phyloP scores from a whole-genome alignment of 1,140 invertebrate species.

The Theocolax elegans region DNA sequence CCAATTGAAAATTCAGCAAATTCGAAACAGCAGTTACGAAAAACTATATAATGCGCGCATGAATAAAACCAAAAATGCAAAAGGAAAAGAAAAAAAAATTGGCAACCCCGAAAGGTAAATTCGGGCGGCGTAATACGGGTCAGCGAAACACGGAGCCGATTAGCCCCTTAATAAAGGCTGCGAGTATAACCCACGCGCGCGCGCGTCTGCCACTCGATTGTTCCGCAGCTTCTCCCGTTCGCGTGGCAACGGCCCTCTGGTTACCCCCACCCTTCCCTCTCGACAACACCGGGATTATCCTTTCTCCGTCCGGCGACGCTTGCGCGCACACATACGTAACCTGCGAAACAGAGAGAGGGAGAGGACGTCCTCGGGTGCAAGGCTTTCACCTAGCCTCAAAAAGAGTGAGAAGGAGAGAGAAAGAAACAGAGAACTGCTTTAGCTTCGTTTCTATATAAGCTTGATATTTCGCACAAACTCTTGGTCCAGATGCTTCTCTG shows the following conservation, averaged over 20 bases:
- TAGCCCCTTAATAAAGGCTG: slow-evolving; percentile 33
- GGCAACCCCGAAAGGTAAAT: no score
- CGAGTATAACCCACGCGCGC: background rate
- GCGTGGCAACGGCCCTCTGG: no score
- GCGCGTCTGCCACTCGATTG: background rate
- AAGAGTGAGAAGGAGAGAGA: background rate
- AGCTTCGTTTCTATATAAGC: background rate
- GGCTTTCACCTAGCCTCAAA: slow-evolving; percentile 6
- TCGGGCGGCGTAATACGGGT: slow-evolving; percentile 18
- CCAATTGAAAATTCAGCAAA: no score
- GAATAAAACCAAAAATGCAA: no score
- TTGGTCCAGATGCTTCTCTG: no score
- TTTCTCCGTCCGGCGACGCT: slow-evolving; percentile 11
- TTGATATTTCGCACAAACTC: no score
- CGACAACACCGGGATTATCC: slow-evolving; percentile 18
- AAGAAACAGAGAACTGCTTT: no score
- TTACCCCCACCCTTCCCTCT: background rate
- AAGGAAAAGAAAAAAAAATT: no score
- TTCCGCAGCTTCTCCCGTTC: background rate
- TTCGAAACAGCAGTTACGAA: no score
- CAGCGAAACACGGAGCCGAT: slow-evolving; percentile 1
- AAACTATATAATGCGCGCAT: no score
- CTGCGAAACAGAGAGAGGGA: background rate
- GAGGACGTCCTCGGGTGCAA: slow-evolving; percentile 15
- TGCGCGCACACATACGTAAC: background rate